These are phyloP conservation scores for Strongylocentrotus purpuratus DNA, from an alignment of 35 echinoderm and acorn worm species.

Conservation along the genomic window DNA sequence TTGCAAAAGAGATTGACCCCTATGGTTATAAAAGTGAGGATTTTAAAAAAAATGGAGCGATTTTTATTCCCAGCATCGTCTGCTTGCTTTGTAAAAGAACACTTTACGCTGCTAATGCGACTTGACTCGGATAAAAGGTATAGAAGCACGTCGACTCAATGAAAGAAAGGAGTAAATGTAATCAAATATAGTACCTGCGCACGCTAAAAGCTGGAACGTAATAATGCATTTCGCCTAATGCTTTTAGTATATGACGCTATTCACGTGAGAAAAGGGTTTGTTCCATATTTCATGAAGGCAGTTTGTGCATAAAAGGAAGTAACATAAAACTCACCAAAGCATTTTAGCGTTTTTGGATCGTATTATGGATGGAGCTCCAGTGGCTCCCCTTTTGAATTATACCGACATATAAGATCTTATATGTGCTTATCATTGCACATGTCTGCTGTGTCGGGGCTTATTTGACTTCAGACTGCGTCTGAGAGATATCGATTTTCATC, in stretches of 20 bases:
- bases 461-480: constrained; percentile 26
- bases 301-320: constrained; percentile 34
- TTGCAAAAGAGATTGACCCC: neutral
- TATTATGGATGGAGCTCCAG: constrained; percentile 25
- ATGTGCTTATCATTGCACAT: constrained; percentile 33
- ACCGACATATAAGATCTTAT: constrained; percentile 34
- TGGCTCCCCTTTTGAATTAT: constrained; percentile 25
- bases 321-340: constrained; percentile 26
- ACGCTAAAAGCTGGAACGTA: constrained; percentile 49
- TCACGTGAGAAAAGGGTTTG: constrained; percentile 46
- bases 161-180: constrained; percentile 37
- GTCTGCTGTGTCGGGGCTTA: constrained; percentile 31
- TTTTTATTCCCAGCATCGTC: neutral
- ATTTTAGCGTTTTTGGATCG: constrained; percentile 29
- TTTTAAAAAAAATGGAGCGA: neutral
- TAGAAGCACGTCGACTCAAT: constrained; percentile 12
- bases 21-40: neutral
- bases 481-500: constrained; percentile 14
- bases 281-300: constrained; percentile 46
- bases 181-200: constrained; percentile 40
- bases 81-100: constrained; percentile 24
- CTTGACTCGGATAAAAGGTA: constrained; percentile 2
- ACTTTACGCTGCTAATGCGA: constrained; percentile 29
- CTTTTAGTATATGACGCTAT: constrained; percentile 44
- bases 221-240: constrained; percentile 52